A percentile compares a stretch with the other conserved stretches of the same genome.
phyloP scores from a whole-genome alignment of 2,113 vertebrate genomes.

The Antechinus flavipes region DNA sequence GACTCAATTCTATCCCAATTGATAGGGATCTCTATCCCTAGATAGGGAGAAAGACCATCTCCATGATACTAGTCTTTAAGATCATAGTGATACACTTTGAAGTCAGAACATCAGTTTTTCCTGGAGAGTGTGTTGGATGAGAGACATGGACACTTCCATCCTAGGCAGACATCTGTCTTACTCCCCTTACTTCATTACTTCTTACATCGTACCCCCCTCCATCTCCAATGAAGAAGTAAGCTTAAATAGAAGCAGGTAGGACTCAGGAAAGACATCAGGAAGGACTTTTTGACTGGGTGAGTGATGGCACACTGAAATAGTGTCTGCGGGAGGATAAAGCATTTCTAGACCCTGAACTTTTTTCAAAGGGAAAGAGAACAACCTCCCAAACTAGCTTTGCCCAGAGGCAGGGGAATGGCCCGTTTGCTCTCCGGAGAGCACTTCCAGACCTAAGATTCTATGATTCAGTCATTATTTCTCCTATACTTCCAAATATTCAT shows the following conservation, averaged over 20 bases:
- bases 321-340: not conserved
- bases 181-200: not conserved
- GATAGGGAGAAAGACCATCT: not conserved
- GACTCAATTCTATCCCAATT: not conserved
- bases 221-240: not conserved
- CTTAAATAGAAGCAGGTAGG: not conserved
- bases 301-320: not conserved
- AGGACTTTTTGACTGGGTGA: not conserved
- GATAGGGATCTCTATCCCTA: too few species aligned
- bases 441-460: not conserved
- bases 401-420: not conserved
- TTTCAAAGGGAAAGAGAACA: not conserved
- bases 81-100: not conserved
- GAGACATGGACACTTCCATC: not conserved
- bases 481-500: not conserved
- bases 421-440: not conserved
- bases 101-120: not conserved
- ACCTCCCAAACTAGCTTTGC: not conserved
- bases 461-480: not conserved
- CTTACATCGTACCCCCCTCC: not conserved
- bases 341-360: not conserved
- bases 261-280: not conserved
- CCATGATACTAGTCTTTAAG: not conserved
- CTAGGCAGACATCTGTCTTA: not conserved
- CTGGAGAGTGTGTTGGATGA: not conserved